phyloP scores from a whole-genome alignment of 2,113 vertebrate species.

The Prochilodus magdalenae region DNA sequence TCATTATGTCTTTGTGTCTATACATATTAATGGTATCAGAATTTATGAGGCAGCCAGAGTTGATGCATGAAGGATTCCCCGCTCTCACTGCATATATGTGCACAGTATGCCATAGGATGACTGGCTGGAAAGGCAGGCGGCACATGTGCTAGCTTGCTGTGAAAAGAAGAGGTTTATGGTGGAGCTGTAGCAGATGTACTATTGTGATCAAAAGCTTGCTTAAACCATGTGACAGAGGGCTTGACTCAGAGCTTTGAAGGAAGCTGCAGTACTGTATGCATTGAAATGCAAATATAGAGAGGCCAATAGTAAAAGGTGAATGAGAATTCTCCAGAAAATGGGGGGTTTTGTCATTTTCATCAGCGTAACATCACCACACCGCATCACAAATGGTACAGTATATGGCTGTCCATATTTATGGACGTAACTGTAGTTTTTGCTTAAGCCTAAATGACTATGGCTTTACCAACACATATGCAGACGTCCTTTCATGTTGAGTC shows the following conservation, averaged over 20 bases:
- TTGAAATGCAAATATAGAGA: constrained; percentile 37
- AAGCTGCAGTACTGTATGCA: constrained; percentile 23
- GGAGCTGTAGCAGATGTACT: constrained; percentile 47
- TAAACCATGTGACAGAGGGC: constrained; percentile 31
- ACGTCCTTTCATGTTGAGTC: constrained; percentile 3
- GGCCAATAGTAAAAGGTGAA: constrained; percentile 1
- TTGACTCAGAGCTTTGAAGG: constrained; percentile 32
- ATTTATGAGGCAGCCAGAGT: not conserved
- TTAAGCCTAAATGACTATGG: not conserved
- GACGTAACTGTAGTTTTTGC: constrained; percentile 4
- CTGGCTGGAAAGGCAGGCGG: not conserved
- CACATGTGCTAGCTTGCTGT: constrained; percentile 39
- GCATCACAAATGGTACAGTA: not conserved
- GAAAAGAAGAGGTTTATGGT: constrained; percentile 39
- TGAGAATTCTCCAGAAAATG: not conserved
- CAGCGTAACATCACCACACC: not conserved
- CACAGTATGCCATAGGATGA: not conserved
- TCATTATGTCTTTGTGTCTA: not conserved
- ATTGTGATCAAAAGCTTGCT: constrained; percentile 35
- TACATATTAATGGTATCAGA: not conserved
- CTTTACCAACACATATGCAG: constrained; percentile 2
- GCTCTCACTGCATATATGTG: not conserved
- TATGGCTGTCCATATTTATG: not conserved
- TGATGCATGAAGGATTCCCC: not conserved
- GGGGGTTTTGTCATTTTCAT: not conserved